Base-by-base conservation (phyloP, 2,113 vertebrate species). In the Tonatia bakeri region DNA sequence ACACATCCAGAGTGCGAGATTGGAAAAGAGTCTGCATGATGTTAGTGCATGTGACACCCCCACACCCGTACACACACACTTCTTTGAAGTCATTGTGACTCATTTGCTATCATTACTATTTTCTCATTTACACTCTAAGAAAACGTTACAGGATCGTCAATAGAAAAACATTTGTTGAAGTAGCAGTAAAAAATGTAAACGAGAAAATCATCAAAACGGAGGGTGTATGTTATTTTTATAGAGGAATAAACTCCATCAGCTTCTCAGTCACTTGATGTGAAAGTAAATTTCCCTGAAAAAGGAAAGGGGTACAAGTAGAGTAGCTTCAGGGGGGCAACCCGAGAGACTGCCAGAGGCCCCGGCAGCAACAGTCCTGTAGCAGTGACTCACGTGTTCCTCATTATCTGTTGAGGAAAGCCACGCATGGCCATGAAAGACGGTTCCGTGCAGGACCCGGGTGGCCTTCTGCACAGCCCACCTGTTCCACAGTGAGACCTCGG, bases 71-170 rank as follows among this genome's bases (percentile, higher is more conserved):
- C 26, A 14, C 7, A 26, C 7, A 28, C 20, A 13, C 61, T 79
- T 61, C 70, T 96, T 87, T 64, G 50, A 88, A 54, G 22, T 90
- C 87, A 31, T 1, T 79, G n/a, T 24, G 61, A 73, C 52, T 94
- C 28, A 67, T 82, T 96, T 87, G 31, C 28, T 65, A 0, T 43
- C 5, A 5, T 26, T 88, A 54, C 40, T 67, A 0, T 79, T 93
- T 88, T 87, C 61, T 75, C 65, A 52, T n/a, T 79, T 75, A 69
- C 0, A 2, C 22, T 82, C 14, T 61, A 36, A 52, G 36, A 80
- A 95, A 91, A 72, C 20, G 64, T 88, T 75, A 88, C 59, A 92
- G 72, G 50, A 50, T 91, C 45, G 81, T 85, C 54, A 77, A 79
- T 6, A 67, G 50, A 61, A 94, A 95, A 75, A 70, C 31, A 70